A percentile compares a stretch with the other conserved stretches of the same genome.
Evolutionary conservation across 2,797 vertebrate species (phyloP).

Genomic region (Morus bassanus): DNA sequence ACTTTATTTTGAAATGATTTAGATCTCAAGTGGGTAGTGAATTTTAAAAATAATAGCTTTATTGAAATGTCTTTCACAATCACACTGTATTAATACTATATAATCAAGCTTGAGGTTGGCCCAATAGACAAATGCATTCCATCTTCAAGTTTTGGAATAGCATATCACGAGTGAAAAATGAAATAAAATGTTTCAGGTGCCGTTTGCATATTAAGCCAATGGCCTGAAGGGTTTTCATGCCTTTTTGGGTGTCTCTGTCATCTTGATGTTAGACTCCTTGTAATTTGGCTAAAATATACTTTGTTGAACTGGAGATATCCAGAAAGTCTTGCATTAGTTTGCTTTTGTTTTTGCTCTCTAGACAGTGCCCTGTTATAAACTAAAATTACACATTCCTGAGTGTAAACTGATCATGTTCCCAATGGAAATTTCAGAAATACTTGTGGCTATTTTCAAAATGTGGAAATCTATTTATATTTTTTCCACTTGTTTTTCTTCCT

Average conservation of each 20-base stretch:
- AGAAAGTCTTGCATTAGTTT: background rate
- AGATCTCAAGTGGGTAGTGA: background rate
- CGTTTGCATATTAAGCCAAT: background rate
- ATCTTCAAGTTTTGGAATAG: background rate
- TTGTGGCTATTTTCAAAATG: constrained; percentile 64
- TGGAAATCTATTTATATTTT: constrained; percentile 64
- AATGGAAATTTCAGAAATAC: constrained; percentile 62
- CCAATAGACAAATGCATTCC: background rate
- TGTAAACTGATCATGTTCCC: constrained; percentile 37
- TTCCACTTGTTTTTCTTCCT: constrained; percentile 51
- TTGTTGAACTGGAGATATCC: background rate
- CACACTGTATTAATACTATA: background rate
- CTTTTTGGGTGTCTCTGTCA: background rate
- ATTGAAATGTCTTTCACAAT: background rate
- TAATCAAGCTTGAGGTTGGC: background rate
- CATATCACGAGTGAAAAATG: background rate
- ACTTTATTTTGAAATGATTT: background rate
- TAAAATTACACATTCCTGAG: constrained; percentile 52
- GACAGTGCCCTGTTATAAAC: constrained; percentile 14
- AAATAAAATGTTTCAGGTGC: background rate
- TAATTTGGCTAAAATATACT: background rate
- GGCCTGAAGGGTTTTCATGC: background rate
- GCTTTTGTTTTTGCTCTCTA: constrained; percentile 35
- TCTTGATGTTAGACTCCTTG: background rate
- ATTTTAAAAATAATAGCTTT: background rate